phyloP scores from a whole-genome alignment of 2,888 invertebrate genomes.

The Lepidocyrtinus sp. region DNA sequence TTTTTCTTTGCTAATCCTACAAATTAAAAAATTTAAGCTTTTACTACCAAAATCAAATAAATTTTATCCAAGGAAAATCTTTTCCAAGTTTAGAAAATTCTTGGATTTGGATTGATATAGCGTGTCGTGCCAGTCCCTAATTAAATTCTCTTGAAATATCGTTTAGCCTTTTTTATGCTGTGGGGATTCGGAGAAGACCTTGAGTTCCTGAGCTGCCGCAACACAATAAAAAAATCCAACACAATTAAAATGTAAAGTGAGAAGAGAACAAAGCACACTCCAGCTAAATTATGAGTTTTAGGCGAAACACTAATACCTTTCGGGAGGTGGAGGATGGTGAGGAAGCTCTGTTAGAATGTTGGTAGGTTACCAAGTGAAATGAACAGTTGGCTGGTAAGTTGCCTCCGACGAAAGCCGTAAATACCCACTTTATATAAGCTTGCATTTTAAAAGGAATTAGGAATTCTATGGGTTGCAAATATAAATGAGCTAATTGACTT shows the following conservation, averaged over 20 bases:
- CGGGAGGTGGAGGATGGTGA: background rate
- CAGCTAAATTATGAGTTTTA: background rate
- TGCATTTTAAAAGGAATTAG: too few relatives aligned
- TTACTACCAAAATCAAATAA: background rate
- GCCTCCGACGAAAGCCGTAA: too few relatives aligned
- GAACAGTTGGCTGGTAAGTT: background rate
- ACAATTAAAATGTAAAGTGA: background rate
- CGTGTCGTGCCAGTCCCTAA: too few relatives aligned
- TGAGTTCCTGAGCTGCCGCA: background rate
- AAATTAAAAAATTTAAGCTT: background rate
- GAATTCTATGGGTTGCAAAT: background rate
- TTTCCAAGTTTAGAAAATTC: too few relatives aligned
- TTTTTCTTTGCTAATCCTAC: too few relatives aligned
- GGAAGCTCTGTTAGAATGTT: background rate
- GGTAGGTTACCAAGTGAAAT: background rate
- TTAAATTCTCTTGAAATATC: too few relatives aligned
- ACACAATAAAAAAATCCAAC: background rate
- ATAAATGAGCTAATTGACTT: background rate
- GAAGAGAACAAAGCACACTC: background rate
- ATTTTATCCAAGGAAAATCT: too few relatives aligned
- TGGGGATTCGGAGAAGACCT: background rate
- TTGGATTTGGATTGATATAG: too few relatives aligned
- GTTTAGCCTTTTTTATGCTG: background rate
- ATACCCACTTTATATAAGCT: too few relatives aligned
- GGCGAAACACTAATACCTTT: background rate